Base-by-base conservation (phyloP, 2,888 invertebrate genomes). In the Lumbricus terrestris region DNA sequence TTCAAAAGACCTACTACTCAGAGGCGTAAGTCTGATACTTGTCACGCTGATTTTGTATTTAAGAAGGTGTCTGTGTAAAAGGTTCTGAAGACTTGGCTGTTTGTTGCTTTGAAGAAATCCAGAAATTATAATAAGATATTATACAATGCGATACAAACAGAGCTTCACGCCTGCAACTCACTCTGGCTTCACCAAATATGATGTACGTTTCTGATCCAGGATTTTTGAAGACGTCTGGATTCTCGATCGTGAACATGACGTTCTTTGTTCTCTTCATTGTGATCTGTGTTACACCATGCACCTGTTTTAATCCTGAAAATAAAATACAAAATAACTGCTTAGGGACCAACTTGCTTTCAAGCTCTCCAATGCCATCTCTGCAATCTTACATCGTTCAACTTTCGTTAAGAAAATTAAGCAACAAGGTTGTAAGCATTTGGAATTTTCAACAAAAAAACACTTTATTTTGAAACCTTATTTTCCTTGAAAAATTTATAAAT, bases 131-230 rank as follows among this genome's bases (percentile, higher is more conserved):
- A 69, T 69, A 69, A 8, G n/a, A 69, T 69, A n/a, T n/a, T 5
- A 69, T n/a, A 69, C 69, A 23, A n/a, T 69, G n/a, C 6, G n/a
- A 69, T n/a, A 69, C 69, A n/a, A 4, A 11, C 69, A 69, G n/a
- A 69, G 29, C 0, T n/a, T n/a, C 16, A n/a, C 2, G n/a, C n/a
- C n/a, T n/a, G n/a, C n/a, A n/a, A 42, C 33, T 91, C 93, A 96
- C 96, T 96, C 99, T 99, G 47, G 99, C 99, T 96, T 99, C 99
- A 89, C 99, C 99, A 95, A 99, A 99, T 88, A 99, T 98, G 93
- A 99, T 99, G 96, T 99, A 99, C 0, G 99, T 99, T 95, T 99
- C 99, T 33, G 98, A 99, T 93, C 98, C 99, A 5, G 99, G 99
- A 92, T 94, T 94, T 93, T 95, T 95, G 93, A 94, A 95, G 20